phyloP scores from a whole-genome alignment of 2,797 vertebrate species.

The Poeciliopsis paucimaculata region DNA sequence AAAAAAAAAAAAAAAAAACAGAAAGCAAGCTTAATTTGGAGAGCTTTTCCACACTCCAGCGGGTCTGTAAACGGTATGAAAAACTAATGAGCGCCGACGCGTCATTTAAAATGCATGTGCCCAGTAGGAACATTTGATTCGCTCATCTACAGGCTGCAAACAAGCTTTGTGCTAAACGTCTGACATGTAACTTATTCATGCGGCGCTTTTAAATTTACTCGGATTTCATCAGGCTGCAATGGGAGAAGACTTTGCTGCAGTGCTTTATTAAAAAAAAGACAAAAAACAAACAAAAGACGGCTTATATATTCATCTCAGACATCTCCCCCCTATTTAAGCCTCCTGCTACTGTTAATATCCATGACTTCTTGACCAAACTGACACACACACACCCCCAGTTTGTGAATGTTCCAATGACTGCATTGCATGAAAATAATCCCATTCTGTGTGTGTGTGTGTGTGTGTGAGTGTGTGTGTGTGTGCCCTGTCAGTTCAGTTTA shows the following conservation, averaged over 20 bases:
- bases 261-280: background rate
- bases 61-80: slow-evolving; percentile 47
- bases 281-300: slow-evolving; percentile 15
- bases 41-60: slow-evolving; percentile 52
- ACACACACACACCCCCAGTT: slow-evolving; percentile 38
- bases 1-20: slow-evolving; percentile 27
- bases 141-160: slow-evolving; percentile 37
- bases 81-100: slow-evolving; percentile 56
- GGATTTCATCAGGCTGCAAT: slow-evolving; percentile 36
- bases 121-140: slow-evolving; percentile 48
- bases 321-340: slow-evolving; percentile 11
- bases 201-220: slow-evolving; percentile 23
- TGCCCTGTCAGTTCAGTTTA: slow-evolving; percentile 75
- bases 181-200: slow-evolving; percentile 49
- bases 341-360: slow-evolving; percentile 64
- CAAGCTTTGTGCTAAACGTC: slow-evolving; percentile 34
- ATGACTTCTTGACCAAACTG: slow-evolving; percentile 47
- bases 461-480: slow-evolving; percentile 18
- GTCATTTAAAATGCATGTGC: slow-evolving; percentile 60
- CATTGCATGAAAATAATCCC: slow-evolving; percentile 46
- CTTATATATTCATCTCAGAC: slow-evolving; percentile 12
- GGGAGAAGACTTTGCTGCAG: slow-evolving; percentile 1
- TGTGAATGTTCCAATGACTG: slow-evolving; percentile 62
- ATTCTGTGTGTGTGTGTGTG: slow-evolving; percentile 18
- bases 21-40: slow-evolving; percentile 50